Evolutionary conservation across 2,113 vertebrate species (phyloP).

Genomic region (Odobenus rosmarus): DNA sequence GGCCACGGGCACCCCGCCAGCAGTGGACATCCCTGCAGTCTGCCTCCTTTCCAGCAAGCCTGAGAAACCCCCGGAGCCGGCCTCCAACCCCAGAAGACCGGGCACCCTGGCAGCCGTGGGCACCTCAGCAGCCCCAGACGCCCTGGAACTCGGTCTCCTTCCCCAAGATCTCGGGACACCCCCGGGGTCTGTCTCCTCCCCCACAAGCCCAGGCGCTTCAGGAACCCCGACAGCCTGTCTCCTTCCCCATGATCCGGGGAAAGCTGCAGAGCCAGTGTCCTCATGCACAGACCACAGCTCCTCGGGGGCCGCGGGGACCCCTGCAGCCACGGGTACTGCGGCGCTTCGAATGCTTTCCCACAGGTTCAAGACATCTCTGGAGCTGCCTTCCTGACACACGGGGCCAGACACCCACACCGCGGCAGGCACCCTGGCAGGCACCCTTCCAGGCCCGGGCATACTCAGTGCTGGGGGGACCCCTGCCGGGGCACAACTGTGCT

Average conservation of each 20-base stretch:
- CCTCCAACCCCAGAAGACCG: neutral
- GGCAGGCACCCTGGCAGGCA: neutral
- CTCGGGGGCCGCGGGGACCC: neutral
- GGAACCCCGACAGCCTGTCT: neutral
- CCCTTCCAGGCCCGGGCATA: neutral
- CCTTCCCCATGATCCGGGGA: neutral
- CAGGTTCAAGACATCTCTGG: neutral
- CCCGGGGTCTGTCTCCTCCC: neutral
- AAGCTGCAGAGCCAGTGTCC: neutral
- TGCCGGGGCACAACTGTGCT: neutral
- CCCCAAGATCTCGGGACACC: neutral
- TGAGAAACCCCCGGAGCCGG: neutral
- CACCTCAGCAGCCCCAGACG: neutral
- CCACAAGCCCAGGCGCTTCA: neutral
- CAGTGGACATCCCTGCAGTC: neutral
- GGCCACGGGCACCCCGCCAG: neutral
- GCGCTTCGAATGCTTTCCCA: neutral
- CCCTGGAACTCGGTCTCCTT: slow-evolving; percentile 8
- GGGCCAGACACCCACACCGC: slow-evolving; percentile 37
- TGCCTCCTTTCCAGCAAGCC: neutral
- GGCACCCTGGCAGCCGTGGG: neutral
- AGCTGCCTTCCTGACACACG: neutral
- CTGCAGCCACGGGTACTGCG: neutral
- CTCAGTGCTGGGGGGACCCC: neutral
- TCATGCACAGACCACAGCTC: neutral